phyloP scores from a whole-genome alignment of 2,113 vertebrate genomes.

The Lasiurus cinereus region DNA sequence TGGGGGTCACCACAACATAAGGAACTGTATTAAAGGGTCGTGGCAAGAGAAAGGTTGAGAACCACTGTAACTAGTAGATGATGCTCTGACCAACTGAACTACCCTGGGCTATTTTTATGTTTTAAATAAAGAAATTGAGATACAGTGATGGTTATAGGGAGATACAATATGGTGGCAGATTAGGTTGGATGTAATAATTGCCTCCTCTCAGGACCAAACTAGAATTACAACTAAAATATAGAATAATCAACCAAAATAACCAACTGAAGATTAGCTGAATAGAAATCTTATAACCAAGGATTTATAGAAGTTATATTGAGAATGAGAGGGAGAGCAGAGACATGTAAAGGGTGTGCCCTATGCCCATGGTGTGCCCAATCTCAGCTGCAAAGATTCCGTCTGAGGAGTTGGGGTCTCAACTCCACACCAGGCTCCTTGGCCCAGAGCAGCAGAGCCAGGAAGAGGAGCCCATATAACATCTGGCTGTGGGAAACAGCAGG shows the following conservation, averaged over 20 bases:
- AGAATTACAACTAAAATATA: background rate
- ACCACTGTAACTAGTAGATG: no score
- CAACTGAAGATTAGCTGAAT: background rate
- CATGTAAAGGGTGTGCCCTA: no score
- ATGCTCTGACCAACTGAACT: no score
- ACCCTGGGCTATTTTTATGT: background rate
- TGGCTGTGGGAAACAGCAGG: background rate
- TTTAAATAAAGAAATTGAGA: slow-evolving; percentile 16
- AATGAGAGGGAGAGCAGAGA: background rate
- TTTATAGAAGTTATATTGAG: background rate
- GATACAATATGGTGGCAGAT: background rate
- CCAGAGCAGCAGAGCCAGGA: background rate
- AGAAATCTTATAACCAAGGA: background rate
- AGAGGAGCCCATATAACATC: background rate
- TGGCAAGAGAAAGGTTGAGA: no score
- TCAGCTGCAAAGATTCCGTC: background rate
- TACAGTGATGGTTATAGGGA: background rate
- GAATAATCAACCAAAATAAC: background rate
- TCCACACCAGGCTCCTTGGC: background rate
- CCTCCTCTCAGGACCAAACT: background rate
- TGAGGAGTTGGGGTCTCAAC: background rate
- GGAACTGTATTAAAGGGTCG: no score
- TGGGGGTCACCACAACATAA: no score
- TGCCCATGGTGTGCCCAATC: no score
- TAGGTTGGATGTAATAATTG: background rate